Base-by-base conservation (phyloP, 2,888 invertebrate species). In the Melanchra persicariae region DNA sequence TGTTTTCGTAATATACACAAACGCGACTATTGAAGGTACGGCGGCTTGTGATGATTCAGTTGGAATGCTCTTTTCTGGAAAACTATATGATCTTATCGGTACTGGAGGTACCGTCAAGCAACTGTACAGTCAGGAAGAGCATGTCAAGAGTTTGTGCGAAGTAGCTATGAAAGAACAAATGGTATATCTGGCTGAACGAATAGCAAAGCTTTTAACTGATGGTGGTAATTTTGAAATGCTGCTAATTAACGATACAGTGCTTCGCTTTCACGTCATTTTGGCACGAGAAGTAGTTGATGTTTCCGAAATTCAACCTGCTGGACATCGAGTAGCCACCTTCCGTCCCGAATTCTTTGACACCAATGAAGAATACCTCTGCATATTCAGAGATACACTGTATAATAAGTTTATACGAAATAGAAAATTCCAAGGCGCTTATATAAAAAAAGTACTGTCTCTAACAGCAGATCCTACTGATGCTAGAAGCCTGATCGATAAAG, bases 1-100 rank as follows among this genome's bases (percentile, higher is more conserved):
- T 64, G n/a, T 71, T 0, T 81, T 78, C 15, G 55, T 84, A 10
- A 55, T 81, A 10, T 83, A 83, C 30, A 83, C 83, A 7, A 77
- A 68, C 26, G 72, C 70, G 12, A 1, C 5, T 12, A 10, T 10
- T 22, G 45, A 45, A 5, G 8, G 2, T 72, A 40, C 43, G 63
- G 49, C 2, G 69, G 64, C 9, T 22, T 30, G 8, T 2, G 26
- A 51, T 10, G 26, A 26, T 3, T 15, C 19, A 4, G 4, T 9
- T 5, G 7, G 37, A 5, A 58, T 34, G 45, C 9, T 5, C 17
- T 45, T 57, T 19, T 17, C 34, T 17, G 10, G 15, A 1, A 49
- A 40, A 17, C 8, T 75, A 9, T 66, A 67, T 47, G 34, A 65
- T 45, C 40, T 84, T 15, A 45, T 84, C 40, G 30, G 47, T 8